A percentile compares a stretch with the other conserved stretches of the same genome.
These are phyloP conservation scores for Nestor notabilis DNA, from an alignment of 2,113 vertebrate species.

Conservation along the genomic window DNA sequence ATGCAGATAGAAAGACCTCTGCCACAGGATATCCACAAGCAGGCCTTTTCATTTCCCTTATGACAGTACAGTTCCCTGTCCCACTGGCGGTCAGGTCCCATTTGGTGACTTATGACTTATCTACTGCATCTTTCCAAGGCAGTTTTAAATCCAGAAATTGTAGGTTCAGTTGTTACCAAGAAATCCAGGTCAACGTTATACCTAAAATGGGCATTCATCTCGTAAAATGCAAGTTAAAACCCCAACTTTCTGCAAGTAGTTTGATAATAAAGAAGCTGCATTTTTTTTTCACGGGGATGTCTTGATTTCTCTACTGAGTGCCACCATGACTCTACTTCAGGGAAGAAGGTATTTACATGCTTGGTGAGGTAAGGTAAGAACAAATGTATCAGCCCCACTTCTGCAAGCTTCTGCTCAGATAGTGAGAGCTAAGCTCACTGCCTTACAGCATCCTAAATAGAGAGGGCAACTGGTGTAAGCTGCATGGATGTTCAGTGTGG, in stretches of 20 bases:
- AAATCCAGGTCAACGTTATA: background rate
- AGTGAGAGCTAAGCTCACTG: background rate
- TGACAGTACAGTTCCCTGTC: background rate
- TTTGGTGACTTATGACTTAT: background rate
- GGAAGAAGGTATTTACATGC: background rate
- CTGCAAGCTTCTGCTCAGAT: background rate
- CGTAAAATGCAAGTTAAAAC: background rate
- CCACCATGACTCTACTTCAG: fast-evolving
- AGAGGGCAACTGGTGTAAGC: background rate
- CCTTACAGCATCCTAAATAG: background rate
- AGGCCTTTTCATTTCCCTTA: background rate
- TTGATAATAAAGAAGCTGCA: background rate
- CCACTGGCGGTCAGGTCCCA: background rate
- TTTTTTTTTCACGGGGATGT: background rate
- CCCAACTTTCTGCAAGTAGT: background rate
- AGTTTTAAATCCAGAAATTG: background rate
- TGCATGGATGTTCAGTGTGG: fast-evolving
- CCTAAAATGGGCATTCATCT: background rate
- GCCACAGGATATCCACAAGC: background rate
- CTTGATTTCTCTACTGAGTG: background rate
- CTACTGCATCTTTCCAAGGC: background rate
- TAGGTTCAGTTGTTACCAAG: background rate
- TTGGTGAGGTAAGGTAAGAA: background rate
- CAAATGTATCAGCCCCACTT: background rate
- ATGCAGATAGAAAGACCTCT: background rate